Conservation (phyloP, 2,888 invertebrate genomes). For the Epiblema foenella region DNA sequence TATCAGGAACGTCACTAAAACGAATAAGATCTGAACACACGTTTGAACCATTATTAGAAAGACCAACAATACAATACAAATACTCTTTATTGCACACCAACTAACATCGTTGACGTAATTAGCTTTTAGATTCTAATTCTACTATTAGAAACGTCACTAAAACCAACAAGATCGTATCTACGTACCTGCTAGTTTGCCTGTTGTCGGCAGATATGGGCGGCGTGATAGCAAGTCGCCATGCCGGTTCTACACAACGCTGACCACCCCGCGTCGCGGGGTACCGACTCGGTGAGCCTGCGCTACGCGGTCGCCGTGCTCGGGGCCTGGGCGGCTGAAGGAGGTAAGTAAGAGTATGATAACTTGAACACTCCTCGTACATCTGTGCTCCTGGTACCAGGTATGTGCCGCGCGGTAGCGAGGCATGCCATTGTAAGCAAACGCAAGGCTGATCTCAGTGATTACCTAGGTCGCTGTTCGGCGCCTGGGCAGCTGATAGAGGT, state of each 20-base stretch:
- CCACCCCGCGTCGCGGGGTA: constrained; percentile 64
- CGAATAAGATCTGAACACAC: neutral
- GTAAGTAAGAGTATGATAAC: constrained; percentile 52
- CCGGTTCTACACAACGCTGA: constrained; percentile 75
- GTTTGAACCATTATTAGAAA: too few relatives aligned
- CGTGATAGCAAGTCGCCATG: constrained; percentile 56
- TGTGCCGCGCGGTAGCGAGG: too few relatives aligned
- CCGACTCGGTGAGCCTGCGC: constrained; percentile 67
- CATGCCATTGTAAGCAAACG: too few relatives aligned
- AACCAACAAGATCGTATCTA: neutral
- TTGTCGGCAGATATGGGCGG: constrained; percentile 56
- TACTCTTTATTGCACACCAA: too few relatives aligned
- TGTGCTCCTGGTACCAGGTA: neutral
- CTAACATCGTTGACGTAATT: too few relatives aligned
- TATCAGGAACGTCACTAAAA: too few relatives aligned
- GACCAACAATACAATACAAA: too few relatives aligned
- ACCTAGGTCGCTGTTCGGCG: too few relatives aligned
- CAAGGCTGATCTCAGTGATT: too few relatives aligned
- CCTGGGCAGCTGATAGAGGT: too few relatives aligned
- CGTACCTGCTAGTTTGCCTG: neutral
- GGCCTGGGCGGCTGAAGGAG: constrained; percentile 75
- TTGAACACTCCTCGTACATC: neutral
- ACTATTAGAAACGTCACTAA: too few relatives aligned
- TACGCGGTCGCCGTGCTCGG: constrained; percentile 74
- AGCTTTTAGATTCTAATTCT: too few relatives aligned